Base-by-base conservation (phyloP, 2,888 invertebrate genomes). In the Cataglyphis cursor region DNA sequence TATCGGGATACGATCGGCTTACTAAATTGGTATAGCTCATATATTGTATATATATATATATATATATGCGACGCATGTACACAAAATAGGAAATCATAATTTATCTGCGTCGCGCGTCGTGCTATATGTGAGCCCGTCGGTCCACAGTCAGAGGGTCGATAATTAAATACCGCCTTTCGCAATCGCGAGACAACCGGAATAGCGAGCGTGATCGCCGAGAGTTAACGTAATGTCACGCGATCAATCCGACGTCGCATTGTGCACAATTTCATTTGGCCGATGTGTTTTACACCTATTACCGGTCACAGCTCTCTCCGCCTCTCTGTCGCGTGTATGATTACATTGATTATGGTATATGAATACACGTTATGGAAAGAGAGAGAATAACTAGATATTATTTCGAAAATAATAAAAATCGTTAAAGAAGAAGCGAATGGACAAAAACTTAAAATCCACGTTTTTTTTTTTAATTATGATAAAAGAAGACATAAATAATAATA, bases 141-240 rank as follows among this genome's bases (percentile, higher is more conserved):
- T 78, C 85, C 85, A 74, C 8, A 15, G 51, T 54, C 31, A 54
- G 24, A 31, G 18, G 35, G 64, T 78, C 64, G 62, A 83, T 86
- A 88, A 89, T 86, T 89, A 88, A 83, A 82, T 78, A 72, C 31
- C 18, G 28, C n/a, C 54, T 81, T 65, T 81, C 61, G 54, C 51
- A 62, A 86, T 82, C 76, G 74, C 81, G 48, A 62, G 75, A 85
- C 82, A 84, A 73, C 61, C 78, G 61, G 35, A 78, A 44, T 21
- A 44, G 31, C 38, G 57, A 76, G 82, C 87, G 85, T 81, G 87
- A 85, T 84, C 70, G 18, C n/a, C 38, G 18, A 28, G 35, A 59
- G 48, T 82, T 66, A 54, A 21, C 80, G 57, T 65, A 51, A 51
- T 72, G 84, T 86, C 88, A 88, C 88, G 88, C 88, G 84, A 78